A percentile compares a stretch with the other conserved stretches of the same genome.
Conservation (phyloP, 2,797 vertebrate species). For the Clarias platycephalus region DNA sequence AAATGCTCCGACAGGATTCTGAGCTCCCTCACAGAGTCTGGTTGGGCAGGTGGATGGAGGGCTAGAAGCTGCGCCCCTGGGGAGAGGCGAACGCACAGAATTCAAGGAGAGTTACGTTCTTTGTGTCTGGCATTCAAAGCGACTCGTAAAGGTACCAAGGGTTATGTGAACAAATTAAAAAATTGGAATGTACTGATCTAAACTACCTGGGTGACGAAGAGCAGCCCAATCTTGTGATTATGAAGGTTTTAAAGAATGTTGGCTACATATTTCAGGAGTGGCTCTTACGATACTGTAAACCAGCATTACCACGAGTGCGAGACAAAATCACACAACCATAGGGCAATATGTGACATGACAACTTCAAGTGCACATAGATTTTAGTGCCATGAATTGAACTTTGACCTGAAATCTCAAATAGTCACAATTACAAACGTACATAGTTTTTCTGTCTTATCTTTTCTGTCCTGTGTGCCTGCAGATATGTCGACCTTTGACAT, state of each 20-base stretch:
- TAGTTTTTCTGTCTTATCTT: not conserved
- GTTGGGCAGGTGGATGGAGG: constrained; percentile 26
- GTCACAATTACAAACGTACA: constrained; percentile 19
- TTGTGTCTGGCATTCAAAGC: constrained; percentile 45
- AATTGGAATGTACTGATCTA: constrained; percentile 4
- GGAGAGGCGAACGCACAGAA: constrained; percentile 31
- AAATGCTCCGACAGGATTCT: constrained; percentile 38
- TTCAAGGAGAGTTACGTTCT: constrained; percentile 24
- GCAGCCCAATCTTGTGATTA: constrained; percentile 1
- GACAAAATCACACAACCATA: not conserved
- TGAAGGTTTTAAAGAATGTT: constrained; percentile 8
- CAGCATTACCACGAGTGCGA: constrained; percentile 17
- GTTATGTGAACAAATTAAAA: constrained; percentile 18
- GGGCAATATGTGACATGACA: constrained; percentile 12
- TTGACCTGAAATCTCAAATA: not conserved
- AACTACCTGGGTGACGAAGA: constrained; percentile 18
- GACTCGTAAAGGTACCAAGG: constrained; percentile 22
- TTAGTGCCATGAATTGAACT: constrained; percentile 19
- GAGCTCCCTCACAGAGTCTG: constrained; percentile 33
- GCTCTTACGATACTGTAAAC: constrained; percentile 4
- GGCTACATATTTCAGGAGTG: constrained; percentile 4
- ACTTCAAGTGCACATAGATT: not conserved
- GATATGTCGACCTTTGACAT: not conserved
- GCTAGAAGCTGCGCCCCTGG: constrained; percentile 32
- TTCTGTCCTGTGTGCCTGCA: not conserved